Conservation (phyloP, 1,140 invertebrate genomes). For the Reticulitermes speratus region DNA sequence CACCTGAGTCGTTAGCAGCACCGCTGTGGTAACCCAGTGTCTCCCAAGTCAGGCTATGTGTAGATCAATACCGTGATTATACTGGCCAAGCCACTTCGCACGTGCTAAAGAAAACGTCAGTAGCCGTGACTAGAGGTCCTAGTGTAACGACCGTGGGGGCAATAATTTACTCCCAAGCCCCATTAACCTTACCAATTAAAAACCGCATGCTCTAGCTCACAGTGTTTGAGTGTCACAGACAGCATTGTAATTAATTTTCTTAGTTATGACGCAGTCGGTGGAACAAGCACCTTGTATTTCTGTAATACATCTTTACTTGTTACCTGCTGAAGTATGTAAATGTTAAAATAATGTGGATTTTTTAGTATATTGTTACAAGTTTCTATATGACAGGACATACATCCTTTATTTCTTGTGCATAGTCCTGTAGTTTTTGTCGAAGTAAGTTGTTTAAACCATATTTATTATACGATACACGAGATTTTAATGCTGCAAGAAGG, state of each 20-base stretch:
- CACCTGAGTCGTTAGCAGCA: too few species aligned
- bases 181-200: not conserved
- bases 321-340: not conserved
- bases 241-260: not conserved
- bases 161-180: not conserved
- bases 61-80: too few species aligned
- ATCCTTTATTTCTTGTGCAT: too few species aligned
- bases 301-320: not conserved
- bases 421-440: too few species aligned
- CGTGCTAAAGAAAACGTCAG: not conserved
- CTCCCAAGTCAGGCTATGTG: too few species aligned
- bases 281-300: not conserved
- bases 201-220: not conserved
- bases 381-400: not conserved
- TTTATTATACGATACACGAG: too few species aligned
- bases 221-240: not conserved
- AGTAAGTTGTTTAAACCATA: too few species aligned
- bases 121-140: not conserved
- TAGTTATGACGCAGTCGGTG: not conserved
- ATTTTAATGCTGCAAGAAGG: too few species aligned
- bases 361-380: too few species aligned
- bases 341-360: not conserved
- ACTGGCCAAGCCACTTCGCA: not conserved
- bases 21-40: too few species aligned
- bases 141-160: not conserved